Evolutionary conservation across 2,888 invertebrate genomes (phyloP).

Genomic region (Empis stercorea): DNA sequence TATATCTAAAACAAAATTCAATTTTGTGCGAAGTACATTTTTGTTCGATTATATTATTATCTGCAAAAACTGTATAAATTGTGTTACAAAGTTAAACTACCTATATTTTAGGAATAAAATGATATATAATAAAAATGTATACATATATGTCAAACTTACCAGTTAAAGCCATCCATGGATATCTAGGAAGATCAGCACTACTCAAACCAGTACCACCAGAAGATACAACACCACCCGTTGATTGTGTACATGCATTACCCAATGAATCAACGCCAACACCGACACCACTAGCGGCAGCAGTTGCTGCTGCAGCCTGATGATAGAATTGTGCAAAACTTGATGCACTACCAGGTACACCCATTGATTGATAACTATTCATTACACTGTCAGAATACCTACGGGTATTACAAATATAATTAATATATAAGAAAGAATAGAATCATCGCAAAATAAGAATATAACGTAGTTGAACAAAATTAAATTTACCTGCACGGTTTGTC

Average conservation of each 20-base stretch:
- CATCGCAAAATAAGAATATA: too few relatives aligned
- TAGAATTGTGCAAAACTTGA: conserved; percentile 67
- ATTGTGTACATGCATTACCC: conserved; percentile 65
- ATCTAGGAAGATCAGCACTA: conserved; percentile 82
- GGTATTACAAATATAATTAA: too few relatives aligned
- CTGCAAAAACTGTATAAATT: too few relatives aligned
- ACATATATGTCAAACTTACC: conserved; percentile 44
- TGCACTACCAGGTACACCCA: conserved; percentile 38
- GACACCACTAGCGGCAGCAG: conserved; percentile 62
- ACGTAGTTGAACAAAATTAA: too few relatives aligned
- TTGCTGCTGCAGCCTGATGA: conserved; percentile 60
- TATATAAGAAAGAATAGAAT: conserved; percentile 11
- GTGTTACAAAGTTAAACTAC: too few relatives aligned
- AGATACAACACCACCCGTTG: conserved; percentile 47
- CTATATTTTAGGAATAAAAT: too few relatives aligned
- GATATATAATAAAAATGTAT: too few relatives aligned
- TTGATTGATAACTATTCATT: conserved; percentile 38
- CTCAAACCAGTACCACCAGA: conserved; percentile 58
- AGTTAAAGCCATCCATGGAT: conserved; percentile 95
- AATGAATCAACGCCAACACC: conserved; percentile 63
- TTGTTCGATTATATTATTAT: too few relatives aligned
- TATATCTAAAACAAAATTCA: too few relatives aligned
- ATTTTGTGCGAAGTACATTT: too few relatives aligned
- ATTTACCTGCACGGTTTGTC: conserved; percentile 37
- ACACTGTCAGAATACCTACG: conserved; percentile 36